Evolutionary conservation across 2,113 vertebrate species (phyloP), one percentile per base, ranked within the genome.

Genomic region (Passerina amoena): DNA sequence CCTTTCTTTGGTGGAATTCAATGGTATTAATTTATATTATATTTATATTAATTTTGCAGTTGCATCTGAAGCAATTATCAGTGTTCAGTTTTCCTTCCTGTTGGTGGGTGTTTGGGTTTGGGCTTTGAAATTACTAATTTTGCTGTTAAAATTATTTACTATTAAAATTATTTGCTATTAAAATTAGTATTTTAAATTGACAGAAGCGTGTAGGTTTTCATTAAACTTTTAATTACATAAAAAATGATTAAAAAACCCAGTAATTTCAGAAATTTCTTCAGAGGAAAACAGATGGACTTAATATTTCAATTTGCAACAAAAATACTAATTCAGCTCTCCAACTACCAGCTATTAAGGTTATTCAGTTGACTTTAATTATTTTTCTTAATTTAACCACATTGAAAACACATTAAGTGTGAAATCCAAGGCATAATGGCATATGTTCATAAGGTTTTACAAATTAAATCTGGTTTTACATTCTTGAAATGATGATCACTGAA

Each of bases 401-500:
- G n/a, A 61, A 92, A 92, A 82, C 38, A 40, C 18, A 30, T 56
- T 86, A 85, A 82, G n/a, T 91, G 59, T 94, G 76, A 92, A 90
- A 59, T 77, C 59, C 53, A 72, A 90, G 84, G 17, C 37, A 57
- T 72, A 79, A 48, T 51, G 77, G 22, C 30, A n/a, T 61, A 59
- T 78, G 53, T 59, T 86, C 19, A 37, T 81, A 37, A 73, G 33
- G 16, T 70, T 88, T 73, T 86, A 27, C 38, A 75, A 78, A 78
- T 78, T 42, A 83, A 82, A 81, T 47, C 12, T 15, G 12, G 5
- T 35, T 90, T 69, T 61, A 12, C 6, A 4, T 38, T 27, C n/a
- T 19, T 65, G 89, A 38, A 81, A 28, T 31, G 27, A 27, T 82
- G 59, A 76, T 69, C 21, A 14, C 28, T 88, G 54, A 83, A 83